Evolutionary conservation across 2,888 invertebrate genomes (phyloP), one percentile per base, ranked within the genome.

Genomic region (Blastobasis adustella): DNA sequence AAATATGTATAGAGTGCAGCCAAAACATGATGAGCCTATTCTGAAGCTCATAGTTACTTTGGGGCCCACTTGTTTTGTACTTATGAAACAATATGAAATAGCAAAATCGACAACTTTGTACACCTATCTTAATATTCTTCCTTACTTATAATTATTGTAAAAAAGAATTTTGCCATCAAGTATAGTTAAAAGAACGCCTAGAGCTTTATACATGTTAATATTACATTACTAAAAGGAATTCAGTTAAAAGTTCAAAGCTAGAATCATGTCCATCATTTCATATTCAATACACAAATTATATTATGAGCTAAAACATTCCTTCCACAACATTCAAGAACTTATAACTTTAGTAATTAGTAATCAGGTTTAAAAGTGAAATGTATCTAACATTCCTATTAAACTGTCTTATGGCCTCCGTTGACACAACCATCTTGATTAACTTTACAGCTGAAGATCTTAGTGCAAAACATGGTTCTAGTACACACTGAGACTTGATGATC

Each of bases 121-220:
- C 60, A 63, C 64, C 68, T 71, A 70, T 59, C 56, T 46, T 65
- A 58, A 59, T 63, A 64, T 58, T 58, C 45, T 53, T 58, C 58
- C 46, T 53, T 53, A 57, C 54, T 52, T 51, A 59, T 57, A 56
- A 70, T 66, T 73, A 76, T 64, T 69, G 71, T 76, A 77, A 73
- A 79, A 60, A 79, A 78, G 60, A 71, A 61, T 65, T 76, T 72
- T 66, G 67, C 66, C 62, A 69, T 71, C 52, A 53, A 59, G 58
- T 68, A 69, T 69, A 73, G 73, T 79, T 80, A 79, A 68, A 76
- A 79, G 73, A 79, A 81, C 75, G 77, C 69, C 83, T 82, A 83
- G 77, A 81, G 77, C 77, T 71, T 73, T 72, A 73, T 63, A 72
- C 58, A 63, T 63, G 63, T 67, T 67, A 61, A 66, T 70, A 66